Base-by-base conservation (phyloP, 2,888 invertebrate genomes). In the Lithosia quadra region DNA sequence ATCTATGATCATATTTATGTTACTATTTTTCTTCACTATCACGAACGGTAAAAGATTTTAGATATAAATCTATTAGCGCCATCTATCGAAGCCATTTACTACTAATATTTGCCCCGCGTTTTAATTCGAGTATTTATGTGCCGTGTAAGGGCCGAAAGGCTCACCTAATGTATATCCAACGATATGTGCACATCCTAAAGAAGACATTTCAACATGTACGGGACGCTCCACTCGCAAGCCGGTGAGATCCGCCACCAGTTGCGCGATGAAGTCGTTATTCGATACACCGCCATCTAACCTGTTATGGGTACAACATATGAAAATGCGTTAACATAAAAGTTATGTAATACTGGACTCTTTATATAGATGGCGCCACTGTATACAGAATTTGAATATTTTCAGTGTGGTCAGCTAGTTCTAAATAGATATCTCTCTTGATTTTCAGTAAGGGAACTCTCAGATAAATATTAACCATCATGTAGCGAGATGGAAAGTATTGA, bases 241-340 rank as follows among this genome's bases (percentile, higher is more conserved):
- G 0, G 97, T 97, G 66, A 99, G 94, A 89, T 99, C 98, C 0
- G 99, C 97, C 77, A 99, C 95, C 69, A 98, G 92, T 89, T 99
- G 99, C 80, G 98, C 97, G 58, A 99, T 95, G 87, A 99, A 99
- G 91, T 99, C 97, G 90, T 99, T 99, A 75, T 96, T 97, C 0
- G 99, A 97, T n/a, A 99, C 99, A n/a, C 99, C 99, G 3, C 99
- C 99, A 90, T 99, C 98, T 72, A 98, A 96, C 84, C 99, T 99
- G 90, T 10, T 94, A 93, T 61, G 21, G 22, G 9, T 21, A 13
- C 10, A 67, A 61, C 49, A 57, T 33, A 56, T 60, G 4, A 18
- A 56, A n/a, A 24, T 61, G 60, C 18, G 9, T 21, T n/a, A 2
- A 22, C 9, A 57, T 39, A 22, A 11, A 34, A 33, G n/a, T 21